Base-by-base conservation (phyloP, 2,888 invertebrate species). In the Caenorhabditis drosophilae region DNA sequence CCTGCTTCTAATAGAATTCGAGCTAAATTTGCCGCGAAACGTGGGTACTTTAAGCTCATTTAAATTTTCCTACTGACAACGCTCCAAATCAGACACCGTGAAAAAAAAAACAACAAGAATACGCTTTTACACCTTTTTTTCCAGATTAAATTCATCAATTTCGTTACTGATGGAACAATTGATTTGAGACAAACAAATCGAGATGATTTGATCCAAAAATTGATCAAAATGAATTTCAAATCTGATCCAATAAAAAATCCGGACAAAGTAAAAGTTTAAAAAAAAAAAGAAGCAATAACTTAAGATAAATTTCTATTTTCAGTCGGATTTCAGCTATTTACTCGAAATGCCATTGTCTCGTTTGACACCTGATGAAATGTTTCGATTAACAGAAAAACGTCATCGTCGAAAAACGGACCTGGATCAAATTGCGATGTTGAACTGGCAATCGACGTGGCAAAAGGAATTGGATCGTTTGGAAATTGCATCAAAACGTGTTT, bases 271-370 rank as follows among this genome's bases (percentile, higher is more conserved):
- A n/a, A 41, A 42, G 27, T 31, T 23, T n/a, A 16, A n/a, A 36
- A 7, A 12, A 15, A 36, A 36, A 36, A 7, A n/a, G n/a, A n/a
- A n/a, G n/a, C n/a, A n/a, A n/a, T 31, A 9, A 31, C 31, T 9
- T 31, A 9, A 12, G 12, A 31, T 31, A 31, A 31, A 1, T 12
- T 27, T n/a, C 34, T 27, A 6, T 20, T 66, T 67, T 15, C 47
- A 68, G 68, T 26, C 38, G n/a, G 55, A 55, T 34, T 70, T 55
- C 47, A 44, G 46, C n/a, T 74, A 74, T 40, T 60, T 74, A 0
- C 58, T 74, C 11, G 67, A 70, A 34, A 69, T 71, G 69, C 64
- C 74, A 20, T 36, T 74, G 22, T 48, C 52, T 9, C 63, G 64
- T 22, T 44, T 71, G 20, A 70, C 70, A 20, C 50, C 55, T n/a